These are phyloP conservation scores for Zosterops lateralis DNA, from an alignment of 2,113 vertebrate species.

Conservation along the genomic window DNA sequence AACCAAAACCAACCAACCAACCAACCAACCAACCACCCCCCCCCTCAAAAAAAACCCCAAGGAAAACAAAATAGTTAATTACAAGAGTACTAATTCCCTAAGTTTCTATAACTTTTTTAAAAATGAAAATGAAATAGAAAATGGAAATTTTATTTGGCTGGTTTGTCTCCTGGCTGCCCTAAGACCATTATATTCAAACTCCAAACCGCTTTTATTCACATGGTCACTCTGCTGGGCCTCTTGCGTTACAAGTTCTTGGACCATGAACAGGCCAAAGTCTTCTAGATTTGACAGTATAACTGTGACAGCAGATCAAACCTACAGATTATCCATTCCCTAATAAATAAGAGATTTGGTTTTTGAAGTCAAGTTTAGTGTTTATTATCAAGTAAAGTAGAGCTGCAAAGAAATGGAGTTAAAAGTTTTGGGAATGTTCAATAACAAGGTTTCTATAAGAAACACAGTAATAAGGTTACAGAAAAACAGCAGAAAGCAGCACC, in stretches of 20 bases:
- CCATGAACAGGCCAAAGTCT: constrained; percentile 95
- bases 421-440: not conserved
- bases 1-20: no score
- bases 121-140: not conserved
- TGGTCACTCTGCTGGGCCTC: constrained; percentile 90
- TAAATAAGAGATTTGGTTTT: not conserved
- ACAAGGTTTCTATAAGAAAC: not conserved
- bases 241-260: constrained; percentile 93
- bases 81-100: not conserved
- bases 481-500: not conserved
- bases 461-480: not conserved
- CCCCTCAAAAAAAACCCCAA: not conserved
- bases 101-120: not conserved
- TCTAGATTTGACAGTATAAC: constrained; percentile 97
- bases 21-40: no score
- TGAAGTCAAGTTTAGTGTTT: not conserved
- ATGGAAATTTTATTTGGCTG: not conserved
- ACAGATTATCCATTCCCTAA: constrained; percentile 94
- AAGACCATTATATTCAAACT: not conserved
- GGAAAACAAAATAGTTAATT: not conserved
- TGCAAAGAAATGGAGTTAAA: not conserved
- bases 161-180: not conserved
- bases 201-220: constrained; percentile 72
- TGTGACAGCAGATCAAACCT: constrained; percentile 92
- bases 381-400: not conserved